Percentiles rank a stretch among this genome's conserved stretches.
These are phyloP conservation scores for Spilogale gracilis DNA, from an alignment of 2,113 vertebrate species.

Conservation along the genomic window DNA sequence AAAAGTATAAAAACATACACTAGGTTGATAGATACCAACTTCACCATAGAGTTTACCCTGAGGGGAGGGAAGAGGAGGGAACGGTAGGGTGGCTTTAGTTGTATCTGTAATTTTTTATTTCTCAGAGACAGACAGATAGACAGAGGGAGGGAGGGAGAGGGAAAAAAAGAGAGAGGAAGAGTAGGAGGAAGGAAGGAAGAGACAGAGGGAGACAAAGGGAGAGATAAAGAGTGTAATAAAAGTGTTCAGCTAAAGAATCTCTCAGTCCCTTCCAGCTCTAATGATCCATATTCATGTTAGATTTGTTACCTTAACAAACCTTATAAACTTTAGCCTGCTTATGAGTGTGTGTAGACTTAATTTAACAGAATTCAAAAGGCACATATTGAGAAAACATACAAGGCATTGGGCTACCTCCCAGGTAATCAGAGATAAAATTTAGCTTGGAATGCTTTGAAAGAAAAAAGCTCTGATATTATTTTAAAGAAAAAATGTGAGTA, in stretches of 20 bases:
- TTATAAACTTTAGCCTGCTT: background rate
- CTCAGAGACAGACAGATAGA: background rate
- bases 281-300: background rate
- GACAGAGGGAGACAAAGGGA: background rate
- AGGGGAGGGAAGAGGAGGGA: background rate
- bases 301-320: conserved; percentile 1
- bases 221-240: background rate
- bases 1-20: background rate
- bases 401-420: background rate
- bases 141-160: no score
- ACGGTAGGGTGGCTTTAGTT: background rate
- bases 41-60: background rate
- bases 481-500: conserved; percentile 26
- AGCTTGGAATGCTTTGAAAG: background rate
- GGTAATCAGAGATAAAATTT: background rate
- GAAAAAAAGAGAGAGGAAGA: background rate
- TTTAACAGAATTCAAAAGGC: conserved; percentile 1
- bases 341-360: background rate
- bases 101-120: background rate
- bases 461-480: background rate
- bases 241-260: background rate
- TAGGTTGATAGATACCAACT: background rate
- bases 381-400: background rate
- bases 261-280: background rate
- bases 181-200: background rate